These are phyloP conservation scores for Odontothrips loti DNA, from an alignment of 2,888 invertebrate species.

Conservation along the genomic window DNA sequence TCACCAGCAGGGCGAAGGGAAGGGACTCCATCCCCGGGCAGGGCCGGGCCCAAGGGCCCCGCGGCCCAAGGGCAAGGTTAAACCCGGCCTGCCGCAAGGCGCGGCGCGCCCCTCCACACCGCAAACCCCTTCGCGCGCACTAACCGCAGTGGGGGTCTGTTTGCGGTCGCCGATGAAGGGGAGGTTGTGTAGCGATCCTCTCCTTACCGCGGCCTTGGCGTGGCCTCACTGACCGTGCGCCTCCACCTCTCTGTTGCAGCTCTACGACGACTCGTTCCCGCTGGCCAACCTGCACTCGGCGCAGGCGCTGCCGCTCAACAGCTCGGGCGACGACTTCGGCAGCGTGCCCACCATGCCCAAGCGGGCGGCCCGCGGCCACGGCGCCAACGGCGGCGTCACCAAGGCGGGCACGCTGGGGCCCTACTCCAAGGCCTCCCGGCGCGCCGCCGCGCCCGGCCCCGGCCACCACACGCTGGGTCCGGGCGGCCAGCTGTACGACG, in stretches of 20 bases:
- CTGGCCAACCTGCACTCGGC: constrained; percentile 19
- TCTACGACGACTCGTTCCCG: constrained; percentile 17
- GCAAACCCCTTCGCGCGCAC: background rate
- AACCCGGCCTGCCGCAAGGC: background rate
- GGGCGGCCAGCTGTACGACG: constrained; percentile 19
- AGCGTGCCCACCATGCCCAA: constrained; percentile 17
- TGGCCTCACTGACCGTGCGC: background rate
- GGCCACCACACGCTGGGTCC: constrained; percentile 11
- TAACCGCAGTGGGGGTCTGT: too few species aligned
- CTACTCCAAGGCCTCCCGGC: background rate
- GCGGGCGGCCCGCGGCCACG: background rate
- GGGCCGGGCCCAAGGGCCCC: too few species aligned
- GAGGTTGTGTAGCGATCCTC: too few species aligned
- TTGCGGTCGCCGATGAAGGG: too few species aligned
- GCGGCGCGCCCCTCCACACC: background rate
- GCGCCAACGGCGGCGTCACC: background rate
- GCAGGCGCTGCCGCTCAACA: constrained; percentile 12
- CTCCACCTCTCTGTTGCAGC: background rate
- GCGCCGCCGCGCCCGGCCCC: constrained; percentile 5
- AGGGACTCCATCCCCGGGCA: too few species aligned
- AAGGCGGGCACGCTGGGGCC: constrained; percentile 6
- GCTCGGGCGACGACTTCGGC: constrained; percentile 15
- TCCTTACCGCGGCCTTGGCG: background rate
- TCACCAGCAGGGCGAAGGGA: too few species aligned
- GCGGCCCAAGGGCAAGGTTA: background rate